Evolutionary conservation across 1,140 invertebrate species (phyloP), one percentile per base, ranked within the genome.

Genomic region (Hyles vespertilio): DNA sequence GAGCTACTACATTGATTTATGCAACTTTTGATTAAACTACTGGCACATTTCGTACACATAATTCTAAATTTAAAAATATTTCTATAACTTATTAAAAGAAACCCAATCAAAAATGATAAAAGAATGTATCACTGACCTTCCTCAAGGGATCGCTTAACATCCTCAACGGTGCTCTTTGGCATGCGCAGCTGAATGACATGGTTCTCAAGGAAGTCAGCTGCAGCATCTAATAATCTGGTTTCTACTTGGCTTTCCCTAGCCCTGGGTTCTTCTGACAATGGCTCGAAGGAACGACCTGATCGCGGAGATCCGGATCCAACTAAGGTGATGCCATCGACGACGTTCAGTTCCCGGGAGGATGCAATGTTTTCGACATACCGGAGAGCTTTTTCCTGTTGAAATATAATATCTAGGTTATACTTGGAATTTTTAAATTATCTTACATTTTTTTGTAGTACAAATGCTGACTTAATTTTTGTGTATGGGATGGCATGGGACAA

Each of bases 111-210:
- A n/a, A 40, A 5, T 8, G 3, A 5, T n/a, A 34, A 12, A 40
- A 40, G 61, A 51, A 46, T n/a, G n/a, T n/a, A 50, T 32, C 61
- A 78, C 74, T 86, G 9, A 92, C 91, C 91, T 92, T 93, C 92
- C 69, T 92, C 92, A 77, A 90, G 91, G 66, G 91, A 93, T 65
- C 91, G 91, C 89, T 91, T 94, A 66, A 94, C 91, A 71, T 93
- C 92, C 62, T 92, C 90, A 56, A 94, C 91, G 32, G 93, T 91
- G 53, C 91, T 90, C 65, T 93, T 93, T 12, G 95, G 94, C 9
- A 96, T 87, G 77, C 94, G 94, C 32, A 96, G 90, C 79, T 96
- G 94, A 43, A 96, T 91, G 6, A 94, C 94, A 79, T 95, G 94
- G 61, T 93, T 94, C 55, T 94, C 92, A 43, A 96, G 89, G 90